Conservation (phyloP, 1,140 invertebrate species). For the Littorina saxatilis region DNA sequence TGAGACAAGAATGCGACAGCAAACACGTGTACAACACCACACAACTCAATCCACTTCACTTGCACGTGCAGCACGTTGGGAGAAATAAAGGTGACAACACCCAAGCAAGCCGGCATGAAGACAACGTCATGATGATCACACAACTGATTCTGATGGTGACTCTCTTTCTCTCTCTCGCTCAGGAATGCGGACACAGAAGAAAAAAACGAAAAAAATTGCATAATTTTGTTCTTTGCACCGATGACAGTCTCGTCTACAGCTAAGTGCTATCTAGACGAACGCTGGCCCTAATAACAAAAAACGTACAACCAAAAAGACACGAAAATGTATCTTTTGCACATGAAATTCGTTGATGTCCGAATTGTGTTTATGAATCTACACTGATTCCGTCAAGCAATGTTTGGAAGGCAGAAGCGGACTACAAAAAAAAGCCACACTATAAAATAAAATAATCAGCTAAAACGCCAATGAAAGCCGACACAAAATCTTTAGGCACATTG, state of each 20-base stretch:
- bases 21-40: background rate
- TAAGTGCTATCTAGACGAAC: too few relatives aligned
- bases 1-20: background rate
- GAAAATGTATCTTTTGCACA: slow-evolving; percentile 1
- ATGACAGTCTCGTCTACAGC: too few relatives aligned
- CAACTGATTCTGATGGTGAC: slow-evolving; percentile 35
- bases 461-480: too few relatives aligned
- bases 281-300: too few relatives aligned
- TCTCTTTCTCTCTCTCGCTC: background rate
- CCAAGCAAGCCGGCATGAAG: slow-evolving; percentile 1
- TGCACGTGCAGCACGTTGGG: background rate
- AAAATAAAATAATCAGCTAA: too few relatives aligned
- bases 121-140: slow-evolving; percentile 37
- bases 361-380: background rate
- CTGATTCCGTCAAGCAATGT: too few relatives aligned
- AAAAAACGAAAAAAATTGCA: slow-evolving; percentile 1
- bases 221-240: background rate
- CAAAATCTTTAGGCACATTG: too few relatives aligned
- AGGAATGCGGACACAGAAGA: background rate
- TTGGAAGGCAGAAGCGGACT: too few relatives aligned
- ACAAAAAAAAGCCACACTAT: too few relatives aligned
- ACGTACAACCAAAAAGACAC: too few relatives aligned
- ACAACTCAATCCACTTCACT: background rate
- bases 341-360: slow-evolving; percentile 9
- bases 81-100: background rate